phyloP scores from a whole-genome alignment of 2,113 vertebrate genomes.

The Gorsachius goisagi region DNA sequence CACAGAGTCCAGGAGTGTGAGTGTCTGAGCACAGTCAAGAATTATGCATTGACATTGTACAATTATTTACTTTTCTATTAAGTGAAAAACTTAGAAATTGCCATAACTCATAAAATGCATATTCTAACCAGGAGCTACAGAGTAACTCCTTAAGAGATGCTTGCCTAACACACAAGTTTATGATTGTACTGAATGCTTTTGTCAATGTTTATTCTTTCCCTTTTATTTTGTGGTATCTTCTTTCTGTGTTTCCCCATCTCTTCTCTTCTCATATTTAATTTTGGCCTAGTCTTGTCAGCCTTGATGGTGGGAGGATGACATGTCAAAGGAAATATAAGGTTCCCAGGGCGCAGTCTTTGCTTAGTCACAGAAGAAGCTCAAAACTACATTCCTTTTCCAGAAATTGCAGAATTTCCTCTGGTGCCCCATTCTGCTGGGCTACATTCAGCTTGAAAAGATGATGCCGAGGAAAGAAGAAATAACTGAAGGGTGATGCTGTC shows the following conservation, averaged over 20 bases:
- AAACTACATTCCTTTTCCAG: neutral
- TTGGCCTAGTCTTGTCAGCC: neutral
- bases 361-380: neutral
- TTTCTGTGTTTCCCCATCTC: neutral
- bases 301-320: neutral
- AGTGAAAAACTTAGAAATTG: constrained; percentile 36
- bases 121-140: neutral
- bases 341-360: neutral
- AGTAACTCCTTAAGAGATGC: neutral
- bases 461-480: neutral
- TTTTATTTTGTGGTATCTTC: neutral
- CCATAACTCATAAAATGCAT: neutral
- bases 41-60: neutral
- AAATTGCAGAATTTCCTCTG: neutral
- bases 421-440: neutral
- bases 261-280: neutral
- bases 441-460: neutral
- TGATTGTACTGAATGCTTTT: neutral
- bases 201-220: neutral
- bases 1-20: neutral
- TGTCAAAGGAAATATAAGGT: neutral
- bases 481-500: neutral
- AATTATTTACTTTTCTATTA: constrained; percentile 56
- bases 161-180: neutral
- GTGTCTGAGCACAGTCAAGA: constrained; percentile 34